Base-by-base conservation (phyloP, 92 coral and sea anemone genomes). In the Meandrina meandrites region DNA sequence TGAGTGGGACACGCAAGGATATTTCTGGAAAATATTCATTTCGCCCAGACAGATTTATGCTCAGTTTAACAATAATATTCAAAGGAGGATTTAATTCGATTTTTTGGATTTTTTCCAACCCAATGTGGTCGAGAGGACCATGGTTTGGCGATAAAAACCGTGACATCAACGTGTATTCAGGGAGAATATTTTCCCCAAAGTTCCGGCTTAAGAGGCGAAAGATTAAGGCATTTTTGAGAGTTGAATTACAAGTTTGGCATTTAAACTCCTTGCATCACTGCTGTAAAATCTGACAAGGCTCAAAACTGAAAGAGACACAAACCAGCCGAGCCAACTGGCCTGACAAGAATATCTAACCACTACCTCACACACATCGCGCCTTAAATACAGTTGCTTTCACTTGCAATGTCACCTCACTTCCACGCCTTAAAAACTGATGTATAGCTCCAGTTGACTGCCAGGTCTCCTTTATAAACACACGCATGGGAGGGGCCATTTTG, bases 141-240 rank as follows among this genome's bases (percentile, higher is more conserved):
- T 45, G n/a, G 30, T 66, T 47, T 64, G 66, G 76, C 31, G 77
- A 30, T 75, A 31, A 58, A 81, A 81, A 47, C 68, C 88, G 88
- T 78, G 83, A 85, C 88, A 60, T 57, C 40, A 64, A 85, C 64
- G 76, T 76, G 66, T 37, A 36, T 76, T 58, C 54, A 76, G 74
- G 16, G 71, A 36, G 73, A 37, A 76, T 56, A 47, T 22, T 81
- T 81, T 79, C 67, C 68, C 15, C 57, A 76, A 47, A 60, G 88
- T 76, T 85, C 50, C 88, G 88, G 74, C 76, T 84, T 73, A 84
- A n/a, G 27, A 40, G 73, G 87, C 30, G 71, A 75, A 56, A 58
- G 87, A 84, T 84, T 85, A 76, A 34, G 35, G 82, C 81, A 85
- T 85, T 85, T 77, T 76, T 85, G 76, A 45, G 88, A 64, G 76